Evolutionary conservation across 2,888 invertebrate genomes (phyloP).

Genomic region (Apotomis turbidana): DNA sequence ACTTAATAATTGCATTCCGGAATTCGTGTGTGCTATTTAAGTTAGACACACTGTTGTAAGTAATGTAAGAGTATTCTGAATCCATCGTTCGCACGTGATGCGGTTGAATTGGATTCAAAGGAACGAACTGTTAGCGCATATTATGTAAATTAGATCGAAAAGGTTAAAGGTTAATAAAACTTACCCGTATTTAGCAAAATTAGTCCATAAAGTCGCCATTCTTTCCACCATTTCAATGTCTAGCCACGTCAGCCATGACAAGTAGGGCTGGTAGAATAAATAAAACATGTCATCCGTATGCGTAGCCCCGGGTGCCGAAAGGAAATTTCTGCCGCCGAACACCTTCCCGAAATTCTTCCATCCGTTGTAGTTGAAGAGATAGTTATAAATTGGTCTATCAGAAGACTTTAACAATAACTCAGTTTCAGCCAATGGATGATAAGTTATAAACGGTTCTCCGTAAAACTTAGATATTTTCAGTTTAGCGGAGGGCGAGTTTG

Average conservation of each 20-base stretch:
- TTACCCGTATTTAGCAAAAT: constrained; percentile 72
- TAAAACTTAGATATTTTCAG: constrained; percentile 60
- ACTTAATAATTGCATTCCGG: too few species aligned
- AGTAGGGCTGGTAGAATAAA: constrained; percentile 59
- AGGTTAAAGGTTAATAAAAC: constrained; percentile 29
- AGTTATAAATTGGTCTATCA: constrained; percentile 61
- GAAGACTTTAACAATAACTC: constrained; percentile 58
- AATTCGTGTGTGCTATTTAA: too few species aligned
- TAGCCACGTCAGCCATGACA: constrained; percentile 51
- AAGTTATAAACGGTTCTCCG: constrained; percentile 58
- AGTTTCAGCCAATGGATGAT: constrained; percentile 60
- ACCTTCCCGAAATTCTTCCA: constrained; percentile 59
- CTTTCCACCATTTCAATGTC: constrained; percentile 63
- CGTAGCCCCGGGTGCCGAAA: constrained; percentile 57
- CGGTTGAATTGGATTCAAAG: too few species aligned
- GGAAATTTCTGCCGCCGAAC: constrained; percentile 47
- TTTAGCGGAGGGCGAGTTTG: constrained; percentile 50
- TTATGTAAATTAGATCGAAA: too few species aligned
- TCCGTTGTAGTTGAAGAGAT: constrained; percentile 63
- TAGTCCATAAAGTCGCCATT: constrained; percentile 69
- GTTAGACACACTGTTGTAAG: too few species aligned
- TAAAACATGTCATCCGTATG: constrained; percentile 73
- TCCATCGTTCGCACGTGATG: too few species aligned
- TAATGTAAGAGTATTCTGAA: too few species aligned
- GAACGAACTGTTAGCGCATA: too few species aligned